Evolutionary conservation across 2,888 invertebrate genomes (phyloP).

Genomic region (Mactromeris polynyma): DNA sequence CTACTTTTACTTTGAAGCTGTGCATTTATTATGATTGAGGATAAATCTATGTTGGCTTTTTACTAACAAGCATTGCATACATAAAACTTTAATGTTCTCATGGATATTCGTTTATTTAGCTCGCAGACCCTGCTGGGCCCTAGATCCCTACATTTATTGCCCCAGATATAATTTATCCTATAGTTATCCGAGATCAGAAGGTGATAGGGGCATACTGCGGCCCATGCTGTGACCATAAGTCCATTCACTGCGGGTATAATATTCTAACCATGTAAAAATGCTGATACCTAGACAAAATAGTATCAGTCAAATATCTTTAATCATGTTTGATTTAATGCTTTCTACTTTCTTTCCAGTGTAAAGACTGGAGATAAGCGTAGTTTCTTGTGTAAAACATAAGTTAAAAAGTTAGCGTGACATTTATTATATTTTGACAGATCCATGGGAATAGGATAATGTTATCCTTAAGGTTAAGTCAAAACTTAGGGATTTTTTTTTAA

Average conservation of each 20-base stretch:
- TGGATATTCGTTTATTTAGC: constrained; percentile 26
- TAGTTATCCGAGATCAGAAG: constrained; percentile 40
- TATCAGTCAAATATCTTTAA: background rate
- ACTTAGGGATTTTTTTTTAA: too few relatives aligned
- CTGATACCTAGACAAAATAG: constrained; percentile 4
- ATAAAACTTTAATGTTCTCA: constrained; percentile 24
- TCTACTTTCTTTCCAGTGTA: background rate
- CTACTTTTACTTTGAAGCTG: background rate
- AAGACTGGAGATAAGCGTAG: background rate
- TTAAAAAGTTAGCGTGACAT: background rate
- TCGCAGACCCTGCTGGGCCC: constrained; percentile 27
- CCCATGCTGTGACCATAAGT: constrained; percentile 42
- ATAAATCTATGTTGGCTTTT: background rate
- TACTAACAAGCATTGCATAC: background rate
- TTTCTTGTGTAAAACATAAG: constrained; percentile 4
- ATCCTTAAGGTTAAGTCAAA: background rate
- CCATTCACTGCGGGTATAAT: constrained; percentile 29
- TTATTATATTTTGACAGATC: background rate
- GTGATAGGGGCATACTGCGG: constrained; percentile 27
- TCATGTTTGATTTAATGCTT: constrained; percentile 6
- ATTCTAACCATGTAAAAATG: constrained; percentile 41
- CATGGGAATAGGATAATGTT: background rate
- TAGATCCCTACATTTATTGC: constrained; percentile 39
- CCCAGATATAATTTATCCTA: constrained; percentile 43
- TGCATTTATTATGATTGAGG: background rate